Conservation (phyloP, 2,797 vertebrate species). For the Eleutherodactylus coqui region DNA sequence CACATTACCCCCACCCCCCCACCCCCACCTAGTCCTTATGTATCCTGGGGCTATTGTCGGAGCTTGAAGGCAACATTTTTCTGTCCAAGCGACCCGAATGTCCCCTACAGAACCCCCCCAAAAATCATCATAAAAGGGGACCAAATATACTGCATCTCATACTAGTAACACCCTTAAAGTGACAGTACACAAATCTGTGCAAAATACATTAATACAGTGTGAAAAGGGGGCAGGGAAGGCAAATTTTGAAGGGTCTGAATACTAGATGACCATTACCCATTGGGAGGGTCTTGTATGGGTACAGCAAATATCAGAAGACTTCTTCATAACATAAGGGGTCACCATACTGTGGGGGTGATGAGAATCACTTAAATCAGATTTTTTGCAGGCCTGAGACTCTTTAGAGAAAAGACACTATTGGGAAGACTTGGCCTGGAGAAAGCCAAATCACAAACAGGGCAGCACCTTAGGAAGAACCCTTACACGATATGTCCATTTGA, state of each 20-base stretch:
- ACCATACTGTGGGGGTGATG: too few species aligned
- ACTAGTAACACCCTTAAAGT: conserved; percentile 54
- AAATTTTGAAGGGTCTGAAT: background rate
- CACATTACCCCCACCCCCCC: background rate
- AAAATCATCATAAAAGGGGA: background rate
- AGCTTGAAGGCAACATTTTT: background rate
- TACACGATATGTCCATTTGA: background rate
- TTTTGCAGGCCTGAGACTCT: background rate
- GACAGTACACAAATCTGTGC: conserved; percentile 63
- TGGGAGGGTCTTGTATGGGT: background rate
- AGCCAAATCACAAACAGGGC: background rate
- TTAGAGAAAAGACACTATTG: background rate
- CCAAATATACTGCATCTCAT: conserved; percentile 6
- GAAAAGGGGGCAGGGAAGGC: conserved; percentile 6
- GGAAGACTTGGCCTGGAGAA: background rate
- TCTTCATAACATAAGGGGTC: background rate
- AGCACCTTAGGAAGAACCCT: background rate
- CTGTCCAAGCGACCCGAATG: background rate
- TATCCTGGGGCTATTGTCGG: background rate
- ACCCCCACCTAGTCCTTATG: background rate
- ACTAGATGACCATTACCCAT: background rate
- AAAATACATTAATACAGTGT: conserved; percentile 64
- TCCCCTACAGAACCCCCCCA: background rate
- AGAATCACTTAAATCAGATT: too few species aligned
- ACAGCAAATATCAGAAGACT: background rate